Evolutionary conservation across 92 coral and sea anemone genomes (phyloP).

Genomic region (Actinernus sp.): DNA sequence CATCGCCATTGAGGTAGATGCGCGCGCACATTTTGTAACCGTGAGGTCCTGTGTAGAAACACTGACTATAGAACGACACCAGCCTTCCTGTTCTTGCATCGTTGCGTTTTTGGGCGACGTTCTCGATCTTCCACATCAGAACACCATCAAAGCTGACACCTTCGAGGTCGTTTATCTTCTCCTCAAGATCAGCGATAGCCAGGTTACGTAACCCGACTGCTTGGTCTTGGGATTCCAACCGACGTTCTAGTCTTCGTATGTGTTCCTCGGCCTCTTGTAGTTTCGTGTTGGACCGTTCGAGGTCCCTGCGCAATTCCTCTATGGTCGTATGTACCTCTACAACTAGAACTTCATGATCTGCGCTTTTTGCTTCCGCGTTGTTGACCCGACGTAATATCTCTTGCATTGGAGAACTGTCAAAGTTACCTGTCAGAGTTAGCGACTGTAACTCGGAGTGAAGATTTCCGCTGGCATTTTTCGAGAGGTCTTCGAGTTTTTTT

Average conservation of each 20-base stretch:
- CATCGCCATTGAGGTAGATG: slow-evolving; percentile 80
- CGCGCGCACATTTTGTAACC: slow-evolving; percentile 93
- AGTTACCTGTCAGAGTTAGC: not conserved
- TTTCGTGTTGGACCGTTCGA: slow-evolving; percentile 18
- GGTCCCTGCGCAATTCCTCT: slow-evolving; percentile 48
- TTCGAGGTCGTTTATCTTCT: slow-evolving; percentile 14
- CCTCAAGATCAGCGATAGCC: slow-evolving; percentile 45
- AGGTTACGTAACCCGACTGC: slow-evolving; percentile 22
- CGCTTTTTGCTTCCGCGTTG: slow-evolving; percentile 54
- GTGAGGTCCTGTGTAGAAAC: slow-evolving; percentile 71
- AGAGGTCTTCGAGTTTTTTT: slow-evolving; percentile 3
- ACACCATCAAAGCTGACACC: slow-evolving; percentile 56
- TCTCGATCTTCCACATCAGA: slow-evolving; percentile 65
- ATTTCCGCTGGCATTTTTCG: not conserved
- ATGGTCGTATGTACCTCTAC: slow-evolving; percentile 65
- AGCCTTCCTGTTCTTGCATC: slow-evolving; percentile 64
- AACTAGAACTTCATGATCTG: slow-evolving; percentile 57
- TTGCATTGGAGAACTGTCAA: not conserved
- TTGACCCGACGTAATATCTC: slow-evolving; percentile 42
- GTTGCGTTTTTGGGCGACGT: slow-evolving; percentile 52
- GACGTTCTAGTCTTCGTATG: slow-evolving; percentile 19
- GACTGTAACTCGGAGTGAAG: not conserved
- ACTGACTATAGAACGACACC: slow-evolving; percentile 72
- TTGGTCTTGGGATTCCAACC: slow-evolving; percentile 46
- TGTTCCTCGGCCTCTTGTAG: slow-evolving; percentile 28